A percentile compares a stretch with the other conserved stretches of the same genome.
These are phyloP conservation scores for Platycercus adscitus DNA, from an alignment of 2,113 vertebrate species.

Conservation along the genomic window DNA sequence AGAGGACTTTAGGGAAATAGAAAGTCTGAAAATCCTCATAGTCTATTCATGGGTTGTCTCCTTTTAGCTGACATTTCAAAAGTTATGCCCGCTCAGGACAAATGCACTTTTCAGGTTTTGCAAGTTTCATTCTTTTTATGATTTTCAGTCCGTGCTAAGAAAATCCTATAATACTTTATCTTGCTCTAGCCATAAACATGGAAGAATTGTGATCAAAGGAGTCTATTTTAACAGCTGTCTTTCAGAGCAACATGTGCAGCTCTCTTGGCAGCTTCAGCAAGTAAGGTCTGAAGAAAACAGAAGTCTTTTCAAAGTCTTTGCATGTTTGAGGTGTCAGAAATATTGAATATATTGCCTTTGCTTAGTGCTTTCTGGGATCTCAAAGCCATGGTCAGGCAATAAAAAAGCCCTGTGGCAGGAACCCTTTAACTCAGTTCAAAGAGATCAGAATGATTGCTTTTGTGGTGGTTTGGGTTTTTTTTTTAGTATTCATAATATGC, in stretches of 20 bases:
- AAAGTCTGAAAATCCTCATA: conserved; percentile 61
- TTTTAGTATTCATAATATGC: not conserved
- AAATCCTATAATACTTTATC: conserved; percentile 40
- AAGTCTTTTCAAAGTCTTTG: not conserved
- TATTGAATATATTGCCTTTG: not conserved
- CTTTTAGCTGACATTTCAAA: conserved; percentile 65
- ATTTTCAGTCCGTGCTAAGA: not conserved
- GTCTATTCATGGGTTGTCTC: conserved; percentile 47
- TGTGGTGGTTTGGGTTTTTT: not conserved
- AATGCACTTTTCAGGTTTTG: conserved; percentile 27
- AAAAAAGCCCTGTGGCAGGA: not conserved
- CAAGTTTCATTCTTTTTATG: conserved; percentile 15
- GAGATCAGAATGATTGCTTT: not conserved
- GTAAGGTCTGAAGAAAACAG: not conserved
- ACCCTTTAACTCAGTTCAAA: not conserved
- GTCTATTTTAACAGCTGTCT: conserved; percentile 54
- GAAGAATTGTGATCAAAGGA: conserved; percentile 43
- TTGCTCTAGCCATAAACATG: conserved; percentile 11
- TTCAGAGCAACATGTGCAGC: conserved; percentile 11
- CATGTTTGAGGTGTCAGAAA: conserved; percentile 21
- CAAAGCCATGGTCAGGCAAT: not conserved
- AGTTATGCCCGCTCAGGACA: conserved; percentile 45
- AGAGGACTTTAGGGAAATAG: conserved; percentile 43
- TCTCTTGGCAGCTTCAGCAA: conserved; percentile 12
- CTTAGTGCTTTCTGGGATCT: not conserved